Conservation (phyloP, 2,113 vertebrate species). For the Notiomystis cincta region DNA sequence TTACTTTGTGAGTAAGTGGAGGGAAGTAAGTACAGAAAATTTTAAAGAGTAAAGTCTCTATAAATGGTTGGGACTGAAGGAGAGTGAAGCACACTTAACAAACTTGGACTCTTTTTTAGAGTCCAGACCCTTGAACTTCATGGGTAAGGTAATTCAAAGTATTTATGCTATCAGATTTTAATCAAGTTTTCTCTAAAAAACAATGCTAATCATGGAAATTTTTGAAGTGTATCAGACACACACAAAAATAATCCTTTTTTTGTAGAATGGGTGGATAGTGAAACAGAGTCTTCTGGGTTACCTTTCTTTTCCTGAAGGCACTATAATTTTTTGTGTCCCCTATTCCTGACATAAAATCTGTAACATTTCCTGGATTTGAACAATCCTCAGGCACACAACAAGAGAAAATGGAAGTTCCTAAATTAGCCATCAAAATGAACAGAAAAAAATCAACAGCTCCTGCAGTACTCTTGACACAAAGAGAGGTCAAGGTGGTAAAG, state of each 20-base stretch:
- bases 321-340: not conserved
- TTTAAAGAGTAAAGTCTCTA: not conserved
- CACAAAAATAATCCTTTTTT: not conserved
- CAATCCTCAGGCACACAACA: not conserved
- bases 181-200: not conserved
- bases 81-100: not conserved
- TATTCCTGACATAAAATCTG: not conserved
- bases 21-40: not conserved
- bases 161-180: not conserved
- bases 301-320: not conserved
- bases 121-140: not conserved
- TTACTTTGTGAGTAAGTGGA: not conserved
- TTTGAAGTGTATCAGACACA: not conserved
- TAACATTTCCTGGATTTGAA: not conserved
- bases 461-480: not conserved
- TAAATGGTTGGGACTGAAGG: not conserved
- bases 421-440: not conserved
- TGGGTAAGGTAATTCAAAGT: not conserved
- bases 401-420: not conserved
- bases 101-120: not conserved
- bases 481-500: not conserved
- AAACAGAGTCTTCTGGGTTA: not conserved
- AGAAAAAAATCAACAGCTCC: not conserved
- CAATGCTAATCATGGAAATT: not conserved
- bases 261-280: not conserved